Conservation (phyloP, 2,797 vertebrate species). For the Eupleurogrammus muticus region DNA sequence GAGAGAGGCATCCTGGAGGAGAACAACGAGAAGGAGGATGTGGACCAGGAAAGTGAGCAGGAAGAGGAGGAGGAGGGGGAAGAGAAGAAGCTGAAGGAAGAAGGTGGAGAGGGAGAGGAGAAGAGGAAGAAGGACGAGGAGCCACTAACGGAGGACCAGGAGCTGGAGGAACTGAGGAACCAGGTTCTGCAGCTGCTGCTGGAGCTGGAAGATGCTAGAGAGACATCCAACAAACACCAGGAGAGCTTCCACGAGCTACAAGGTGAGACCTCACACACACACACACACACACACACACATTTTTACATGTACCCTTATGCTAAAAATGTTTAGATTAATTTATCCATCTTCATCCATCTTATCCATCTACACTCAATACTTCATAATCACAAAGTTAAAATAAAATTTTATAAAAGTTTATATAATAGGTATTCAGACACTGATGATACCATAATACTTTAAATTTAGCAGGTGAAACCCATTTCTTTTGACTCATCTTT, state of each 20-base stretch:
- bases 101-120: conserved; percentile 66
- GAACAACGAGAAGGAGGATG: conserved; percentile 74
- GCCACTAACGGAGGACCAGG: conserved; percentile 79
- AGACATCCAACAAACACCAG: conserved; percentile 87
- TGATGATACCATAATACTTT: too few species aligned
- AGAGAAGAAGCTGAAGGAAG: conserved; percentile 68
- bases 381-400: too few species aligned
- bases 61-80: conserved; percentile 56
- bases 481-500: too few species aligned
- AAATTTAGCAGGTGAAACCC: too few species aligned
- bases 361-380: too few species aligned
- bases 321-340: too few species aligned
- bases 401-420: too few species aligned
- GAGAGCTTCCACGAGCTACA: conserved; percentile 89
- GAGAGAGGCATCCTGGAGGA: conserved; percentile 76
- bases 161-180: conserved; percentile 86
- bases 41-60: conserved; percentile 65
- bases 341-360: too few species aligned
- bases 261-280: conserved; percentile 79
- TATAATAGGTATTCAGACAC: too few species aligned
- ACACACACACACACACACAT: too few species aligned
- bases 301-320: too few species aligned
- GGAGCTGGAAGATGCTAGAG: conserved; percentile 88
- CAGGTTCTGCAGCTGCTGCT: conserved; percentile 88
- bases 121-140: conserved; percentile 66